Base-by-base conservation (phyloP, 1,140 invertebrate genomes). In the Cheumatopsyche charites region DNA sequence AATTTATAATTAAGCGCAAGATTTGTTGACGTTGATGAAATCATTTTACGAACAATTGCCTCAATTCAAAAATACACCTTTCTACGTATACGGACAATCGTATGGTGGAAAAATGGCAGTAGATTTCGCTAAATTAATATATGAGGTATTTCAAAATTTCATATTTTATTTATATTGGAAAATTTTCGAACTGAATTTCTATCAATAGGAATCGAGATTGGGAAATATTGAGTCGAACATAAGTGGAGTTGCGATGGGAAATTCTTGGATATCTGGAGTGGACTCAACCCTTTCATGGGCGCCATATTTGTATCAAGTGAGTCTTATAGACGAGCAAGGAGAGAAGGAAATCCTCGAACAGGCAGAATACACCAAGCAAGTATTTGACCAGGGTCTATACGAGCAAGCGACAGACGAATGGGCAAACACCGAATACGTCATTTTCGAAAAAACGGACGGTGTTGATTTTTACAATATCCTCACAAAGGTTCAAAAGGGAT, bases 81-180 rank as follows among this genome's bases (percentile, higher is more conserved):
- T 93, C 12, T 96, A 94, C 75, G 93, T 96, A 52, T 91, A 91
- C 72, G 91, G 89, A 21, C 92, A 96, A 79, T 94, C 92, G 0
- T 96, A 96, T 81, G 94, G 94, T 13, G 94, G 93, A 0, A 96
- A 96, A 84, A 95, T 95, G 91, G 89, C 92, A 0, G 88, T 90
- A 7, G 91, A 93, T 75, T 93, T 96, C 78, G 91, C 87, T 0
- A 79, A 86, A 23, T 76, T 81, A 36, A 84, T 92, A 78, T 81
- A 86, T 75, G 82, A 88, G 80, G 90, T 92, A 82, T 36, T 36
- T 52, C 6, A 52, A 52, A 52, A 52, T 21, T 52, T 21, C n/a
- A 17, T n/a, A 55, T n/a, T 55, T 55, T 55, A 21, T 55, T 11
- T 55, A 9, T 17, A 55, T 17, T 9, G 52, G 7, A 55, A 55